Base-by-base conservation (phyloP, 2,797 vertebrate species). In the Ibycter americanus region DNA sequence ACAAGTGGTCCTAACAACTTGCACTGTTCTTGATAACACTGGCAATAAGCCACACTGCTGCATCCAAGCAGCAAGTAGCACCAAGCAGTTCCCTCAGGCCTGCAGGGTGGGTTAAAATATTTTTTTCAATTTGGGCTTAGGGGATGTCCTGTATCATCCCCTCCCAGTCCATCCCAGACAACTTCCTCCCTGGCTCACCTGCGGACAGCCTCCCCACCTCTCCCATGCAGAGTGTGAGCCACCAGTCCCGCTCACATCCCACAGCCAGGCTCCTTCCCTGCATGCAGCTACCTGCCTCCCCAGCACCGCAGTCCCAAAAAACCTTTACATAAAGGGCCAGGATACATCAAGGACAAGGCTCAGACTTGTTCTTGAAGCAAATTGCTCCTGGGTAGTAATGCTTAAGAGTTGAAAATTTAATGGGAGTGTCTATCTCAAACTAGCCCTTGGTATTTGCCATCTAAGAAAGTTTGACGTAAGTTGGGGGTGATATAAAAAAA, bases 161-260 rank as follows among this genome's bases (percentile, higher is more conserved):
- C 11, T 58, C 68, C 19, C 72, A 77, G 23, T 19, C 17, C n/a
- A 31, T 56, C 27, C 19, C 49, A 66, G 44, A 42, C 38, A 71
- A n/a, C 27, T 78, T 59, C 27, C n/a, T 70, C 26, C 32, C 23
- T 1, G 3, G 46, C 47, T 63, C 1, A 2, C 42, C 31, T 4
- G 14, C 2, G 0, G 21, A 16, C 10, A 83, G 22, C 46, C 67
- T 38, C 14, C 25, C 22, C 8, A 8, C 26, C 74, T 25, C 9
- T 15, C 58, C 62, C 23, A 61, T 2, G 2, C 21, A 5, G 1
- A 1, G 21, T 17, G 8, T 9, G 15, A 38, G 34, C 14, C 65
- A 27, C 32, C 0, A 2, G 34, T 32, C 34, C 38, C 55, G 47
- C 19, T 67, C 65, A 14, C 59, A 23, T 14, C 47, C 38, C 16